phyloP scores from a whole-genome alignment of 2,113 vertebrate species.

The Cyprinodon tularosa region DNA sequence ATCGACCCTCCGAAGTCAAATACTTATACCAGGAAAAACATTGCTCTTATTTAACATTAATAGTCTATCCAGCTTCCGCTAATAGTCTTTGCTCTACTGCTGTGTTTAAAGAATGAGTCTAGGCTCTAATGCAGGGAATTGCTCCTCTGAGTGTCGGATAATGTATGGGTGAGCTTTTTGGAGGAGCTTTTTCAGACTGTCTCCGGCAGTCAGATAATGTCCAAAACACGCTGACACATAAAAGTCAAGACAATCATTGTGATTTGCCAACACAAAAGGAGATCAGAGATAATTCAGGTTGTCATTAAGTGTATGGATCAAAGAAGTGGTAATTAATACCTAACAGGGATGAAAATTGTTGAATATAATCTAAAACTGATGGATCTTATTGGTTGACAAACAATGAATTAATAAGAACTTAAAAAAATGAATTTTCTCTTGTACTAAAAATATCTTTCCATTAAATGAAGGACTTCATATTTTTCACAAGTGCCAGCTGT shows the following conservation, averaged over 20 bases:
- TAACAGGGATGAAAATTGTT: no score
- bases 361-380: no score
- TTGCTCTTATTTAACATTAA: constrained; percentile 62
- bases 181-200: constrained; percentile 18
- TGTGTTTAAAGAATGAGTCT: constrained; percentile 39
- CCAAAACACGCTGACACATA: constrained; percentile 11
- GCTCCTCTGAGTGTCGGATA: constrained; percentile 55
- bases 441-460: no score
- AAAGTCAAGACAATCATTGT: constrained; percentile 13
- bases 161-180: constrained; percentile 37
- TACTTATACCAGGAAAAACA: constrained; percentile 55
- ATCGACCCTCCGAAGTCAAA: constrained; percentile 58
- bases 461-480: no score
- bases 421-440: no score
- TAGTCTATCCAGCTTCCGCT: constrained; percentile 47
- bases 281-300: constrained; percentile 15
- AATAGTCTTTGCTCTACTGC: constrained; percentile 49
- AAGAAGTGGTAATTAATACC: constrained; percentile 7
- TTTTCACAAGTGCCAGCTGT: no score
- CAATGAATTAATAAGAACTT: no score
- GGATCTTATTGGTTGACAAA: no score
- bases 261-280: constrained; percentile 11
- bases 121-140: constrained; percentile 54
- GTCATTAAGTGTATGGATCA: constrained; percentile 10
- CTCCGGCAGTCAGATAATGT: background rate